These are phyloP conservation scores for Otis tarda DNA, from an alignment of 2,113 vertebrate species.

Conservation along the genomic window DNA sequence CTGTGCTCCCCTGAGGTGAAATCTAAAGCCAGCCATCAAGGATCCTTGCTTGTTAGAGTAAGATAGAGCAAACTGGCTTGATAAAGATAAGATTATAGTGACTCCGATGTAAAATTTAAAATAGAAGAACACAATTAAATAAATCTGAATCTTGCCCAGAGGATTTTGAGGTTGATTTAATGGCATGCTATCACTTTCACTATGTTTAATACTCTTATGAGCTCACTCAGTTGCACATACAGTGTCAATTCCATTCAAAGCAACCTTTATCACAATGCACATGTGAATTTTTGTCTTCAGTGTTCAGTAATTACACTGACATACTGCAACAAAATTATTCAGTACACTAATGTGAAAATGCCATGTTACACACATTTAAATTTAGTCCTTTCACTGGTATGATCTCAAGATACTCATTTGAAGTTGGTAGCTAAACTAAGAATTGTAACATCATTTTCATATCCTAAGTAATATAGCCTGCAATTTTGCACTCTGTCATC, in stretches of 20 bases:
- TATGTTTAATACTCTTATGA: background rate
- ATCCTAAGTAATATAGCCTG: background rate
- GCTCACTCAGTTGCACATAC: background rate
- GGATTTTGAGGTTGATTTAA: constrained; percentile 37
- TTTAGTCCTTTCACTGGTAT: background rate
- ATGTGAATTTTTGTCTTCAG: background rate
- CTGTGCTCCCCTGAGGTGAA: background rate
- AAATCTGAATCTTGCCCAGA: background rate
- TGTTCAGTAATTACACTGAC: background rate
- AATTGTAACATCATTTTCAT: background rate
- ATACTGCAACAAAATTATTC: background rate
- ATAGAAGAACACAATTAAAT: constrained; percentile 56
- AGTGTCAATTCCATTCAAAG: background rate
- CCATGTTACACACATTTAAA: background rate
- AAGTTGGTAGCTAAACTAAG: background rate
- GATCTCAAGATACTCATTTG: background rate
- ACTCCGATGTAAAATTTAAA: constrained; percentile 40
- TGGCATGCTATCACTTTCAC: background rate
- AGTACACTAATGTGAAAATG: background rate
- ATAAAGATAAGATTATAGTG: constrained; percentile 56
- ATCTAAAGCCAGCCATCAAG: constrained; percentile 15
- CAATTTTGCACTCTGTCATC: background rate
- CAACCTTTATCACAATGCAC: background rate
- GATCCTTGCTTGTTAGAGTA: constrained; percentile 12
- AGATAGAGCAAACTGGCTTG: constrained; percentile 31